phyloP scores from a whole-genome alignment of 2,888 invertebrate genomes.

The Scrobipalpa costella region DNA sequence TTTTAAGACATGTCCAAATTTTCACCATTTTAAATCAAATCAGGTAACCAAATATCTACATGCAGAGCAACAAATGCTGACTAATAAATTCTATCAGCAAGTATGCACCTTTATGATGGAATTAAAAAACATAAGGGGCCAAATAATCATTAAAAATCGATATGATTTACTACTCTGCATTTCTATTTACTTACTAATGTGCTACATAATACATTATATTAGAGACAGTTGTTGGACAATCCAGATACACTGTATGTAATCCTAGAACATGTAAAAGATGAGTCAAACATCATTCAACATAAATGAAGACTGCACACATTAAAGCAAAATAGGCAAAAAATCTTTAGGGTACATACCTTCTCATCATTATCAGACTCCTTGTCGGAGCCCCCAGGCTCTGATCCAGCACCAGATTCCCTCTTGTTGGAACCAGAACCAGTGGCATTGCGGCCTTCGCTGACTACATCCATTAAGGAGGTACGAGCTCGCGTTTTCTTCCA shows the following conservation, averaged over 20 bases:
- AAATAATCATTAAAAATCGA: constrained; percentile 30
- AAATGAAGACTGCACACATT: constrained; percentile 14
- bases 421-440: constrained; percentile 83
- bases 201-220: constrained; percentile 36
- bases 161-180: constrained; percentile 63
- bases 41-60: constrained; percentile 34
- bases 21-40: constrained; percentile 2
- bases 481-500: constrained; percentile 98
- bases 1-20: constrained; percentile 25
- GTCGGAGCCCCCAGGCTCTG: constrained; percentile 90
- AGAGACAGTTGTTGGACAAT: constrained; percentile 63
- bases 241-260: constrained; percentile 65
- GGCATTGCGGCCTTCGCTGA: constrained; percentile 89
- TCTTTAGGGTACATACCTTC: constrained; percentile 84
- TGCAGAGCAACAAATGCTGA: constrained; percentile 49
- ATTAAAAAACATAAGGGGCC: constrained; percentile 14
- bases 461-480: constrained; percentile 94
- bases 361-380: constrained; percentile 95
- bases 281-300: background rate
- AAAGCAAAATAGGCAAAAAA: background rate
- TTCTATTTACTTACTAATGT: constrained; percentile 57
- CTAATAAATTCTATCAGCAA: constrained; percentile 20
- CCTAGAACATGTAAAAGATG: constrained; percentile 26
- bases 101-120: background rate
- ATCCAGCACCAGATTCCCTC: constrained; percentile 88